These are phyloP conservation scores for Leptinotarsa haldemani DNA, from an alignment of 2,888 invertebrate genomes.

Conservation along the genomic window DNA sequence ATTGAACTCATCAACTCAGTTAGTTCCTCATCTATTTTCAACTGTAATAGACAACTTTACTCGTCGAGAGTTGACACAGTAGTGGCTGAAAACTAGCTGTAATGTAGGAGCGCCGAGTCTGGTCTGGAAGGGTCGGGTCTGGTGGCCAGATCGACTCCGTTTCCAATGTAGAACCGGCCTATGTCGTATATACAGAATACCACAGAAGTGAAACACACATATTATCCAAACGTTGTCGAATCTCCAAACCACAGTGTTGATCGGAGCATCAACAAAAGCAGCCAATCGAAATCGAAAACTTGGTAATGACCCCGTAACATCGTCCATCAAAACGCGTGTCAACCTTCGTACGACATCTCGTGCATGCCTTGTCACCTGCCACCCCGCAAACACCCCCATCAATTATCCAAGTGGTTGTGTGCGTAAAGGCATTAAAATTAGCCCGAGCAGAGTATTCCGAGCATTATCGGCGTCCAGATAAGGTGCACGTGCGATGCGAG, in stretches of 20 bases:
- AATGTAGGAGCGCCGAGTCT: too few species aligned
- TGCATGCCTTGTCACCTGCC: slow-evolving; percentile 40
- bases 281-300: not conserved
- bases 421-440: slow-evolving; percentile 66
- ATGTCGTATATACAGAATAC: too few species aligned
- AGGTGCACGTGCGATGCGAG: slow-evolving; percentile 58
- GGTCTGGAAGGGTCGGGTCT: too few species aligned
- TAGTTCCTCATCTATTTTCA: too few species aligned
- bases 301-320: not conserved
- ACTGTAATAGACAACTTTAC: too few species aligned
- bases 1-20: too few species aligned
- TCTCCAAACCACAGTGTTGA: not conserved
- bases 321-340: slow-evolving; percentile 19
- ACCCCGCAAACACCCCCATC: slow-evolving; percentile 57
- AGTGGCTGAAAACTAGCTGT: too few species aligned
- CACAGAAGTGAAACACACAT: too few species aligned
- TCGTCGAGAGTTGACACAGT: too few species aligned
- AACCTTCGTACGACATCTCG: slow-evolving; percentile 21
- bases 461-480: slow-evolving; percentile 57
- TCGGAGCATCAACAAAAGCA: not conserved
- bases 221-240: too few species aligned
- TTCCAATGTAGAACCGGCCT: too few species aligned
- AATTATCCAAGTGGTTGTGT: slow-evolving; percentile 61
- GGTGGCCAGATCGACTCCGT: too few species aligned
- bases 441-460: slow-evolving; percentile 60